A percentile compares a stretch with the other conserved stretches of the same genome.
Conservation (phyloP, 2,888 invertebrate genomes). For the Spatulosminthurus flaviceps region DNA sequence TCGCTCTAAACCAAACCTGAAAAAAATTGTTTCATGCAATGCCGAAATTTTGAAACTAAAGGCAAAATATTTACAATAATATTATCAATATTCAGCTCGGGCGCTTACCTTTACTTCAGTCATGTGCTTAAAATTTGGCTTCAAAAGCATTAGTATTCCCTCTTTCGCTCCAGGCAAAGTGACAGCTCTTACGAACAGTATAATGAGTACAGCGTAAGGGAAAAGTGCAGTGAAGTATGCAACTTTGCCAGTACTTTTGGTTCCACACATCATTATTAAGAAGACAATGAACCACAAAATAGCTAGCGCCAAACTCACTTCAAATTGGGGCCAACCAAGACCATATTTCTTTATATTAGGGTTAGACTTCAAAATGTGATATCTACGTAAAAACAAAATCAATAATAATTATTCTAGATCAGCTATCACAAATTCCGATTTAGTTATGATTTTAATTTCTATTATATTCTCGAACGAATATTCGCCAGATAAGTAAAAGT, state of each 20-base stretch:
- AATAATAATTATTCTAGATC: neutral
- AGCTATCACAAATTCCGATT: no score
- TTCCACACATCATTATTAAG: neutral
- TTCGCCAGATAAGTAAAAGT: no score
- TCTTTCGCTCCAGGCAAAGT: conserved; percentile 75
- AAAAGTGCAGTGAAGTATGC: conserved; percentile 90
- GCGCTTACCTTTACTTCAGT: no score
- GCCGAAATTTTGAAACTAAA: no score
- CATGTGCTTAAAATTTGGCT: neutral
- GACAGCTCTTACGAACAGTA: conserved; percentile 73
- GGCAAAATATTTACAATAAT: no score
- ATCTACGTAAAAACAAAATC: neutral
- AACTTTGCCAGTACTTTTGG: conserved; percentile 69
- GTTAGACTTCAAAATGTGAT: neutral
- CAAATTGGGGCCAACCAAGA: neutral
- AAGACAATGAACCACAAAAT: neutral
- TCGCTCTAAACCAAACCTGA: no score
- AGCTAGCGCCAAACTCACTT: neutral
- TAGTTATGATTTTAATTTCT: no score
- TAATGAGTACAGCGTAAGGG: conserved; percentile 81
- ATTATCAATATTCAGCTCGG: no score
- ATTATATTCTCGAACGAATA: no score
- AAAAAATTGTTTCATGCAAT: no score
- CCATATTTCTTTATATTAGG: neutral
- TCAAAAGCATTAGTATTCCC: conserved; percentile 67